phyloP scores from a whole-genome alignment of 2,888 invertebrate genomes.

The Octodonta nipae region DNA sequence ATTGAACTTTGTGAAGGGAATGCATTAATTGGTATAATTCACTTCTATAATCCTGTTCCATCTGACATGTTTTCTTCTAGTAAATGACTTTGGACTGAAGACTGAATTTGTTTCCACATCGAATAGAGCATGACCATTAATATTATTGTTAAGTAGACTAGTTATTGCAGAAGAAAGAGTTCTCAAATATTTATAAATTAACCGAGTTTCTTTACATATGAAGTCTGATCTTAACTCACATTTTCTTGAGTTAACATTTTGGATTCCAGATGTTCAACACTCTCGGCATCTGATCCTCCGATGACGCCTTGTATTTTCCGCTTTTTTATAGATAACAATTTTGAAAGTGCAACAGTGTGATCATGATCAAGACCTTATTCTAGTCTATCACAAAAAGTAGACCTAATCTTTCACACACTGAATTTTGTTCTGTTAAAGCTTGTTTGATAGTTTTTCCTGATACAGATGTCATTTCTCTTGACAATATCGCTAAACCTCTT shows the following conservation, averaged over 20 bases:
- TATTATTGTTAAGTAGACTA: constrained; percentile 42
- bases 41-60: too few relatives aligned
- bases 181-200: constrained; percentile 47
- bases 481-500: constrained; percentile 39
- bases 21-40: too few relatives aligned
- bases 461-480: constrained; percentile 39
- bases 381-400: constrained; percentile 46
- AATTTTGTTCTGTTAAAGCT: constrained; percentile 41
- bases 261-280: constrained; percentile 45
- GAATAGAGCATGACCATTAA: constrained; percentile 41
- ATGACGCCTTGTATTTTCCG: constrained; percentile 50
- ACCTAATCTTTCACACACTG: constrained; percentile 42
- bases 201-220: constrained; percentile 47
- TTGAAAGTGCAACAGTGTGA: constrained; percentile 46
- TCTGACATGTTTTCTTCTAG: too few relatives aligned
- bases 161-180: constrained; percentile 45
- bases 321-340: constrained; percentile 48
- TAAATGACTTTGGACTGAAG: too few relatives aligned
- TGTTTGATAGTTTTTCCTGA: constrained; percentile 40
- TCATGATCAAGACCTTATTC: constrained; percentile 48
- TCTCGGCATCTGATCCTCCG: constrained; percentile 46
- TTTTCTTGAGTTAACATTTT: constrained; percentile 50
- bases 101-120: too few relatives aligned
- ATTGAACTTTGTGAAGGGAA: too few relatives aligned
- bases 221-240: constrained; percentile 47